Conservation (phyloP, 2,888 invertebrate genomes). For the Congeria kusceri region DNA sequence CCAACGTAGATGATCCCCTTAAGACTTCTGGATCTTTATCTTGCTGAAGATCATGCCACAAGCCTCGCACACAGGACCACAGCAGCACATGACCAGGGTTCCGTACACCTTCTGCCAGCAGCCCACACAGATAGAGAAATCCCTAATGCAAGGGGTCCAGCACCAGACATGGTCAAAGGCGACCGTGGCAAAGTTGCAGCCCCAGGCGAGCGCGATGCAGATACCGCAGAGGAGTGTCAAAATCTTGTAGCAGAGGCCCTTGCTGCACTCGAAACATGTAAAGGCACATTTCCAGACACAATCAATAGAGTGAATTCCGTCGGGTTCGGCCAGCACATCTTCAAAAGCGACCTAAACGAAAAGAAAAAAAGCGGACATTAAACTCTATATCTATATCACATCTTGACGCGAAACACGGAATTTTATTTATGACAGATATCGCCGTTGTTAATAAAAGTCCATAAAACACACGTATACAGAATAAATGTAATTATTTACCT, state of each 20-base stretch:
- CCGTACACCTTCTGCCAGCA: conserved; percentile 85
- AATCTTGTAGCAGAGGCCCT: conserved; percentile 90
- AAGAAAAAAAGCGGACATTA: neutral
- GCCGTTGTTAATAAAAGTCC: no score
- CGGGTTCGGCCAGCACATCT: conserved; percentile 77
- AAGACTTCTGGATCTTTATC: conserved; percentile 71
- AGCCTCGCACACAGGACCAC: conserved; percentile 89
- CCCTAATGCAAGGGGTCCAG: conserved; percentile 89
- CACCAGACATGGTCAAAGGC: conserved; percentile 90
- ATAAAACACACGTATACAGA: neutral
- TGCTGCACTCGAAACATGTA: conserved; percentile 88
- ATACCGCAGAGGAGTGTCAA: conserved; percentile 90
- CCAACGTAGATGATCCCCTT: neutral
- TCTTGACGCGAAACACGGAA: no score
- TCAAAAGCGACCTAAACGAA: conserved; percentile 55
- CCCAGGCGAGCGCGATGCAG: conserved; percentile 88
- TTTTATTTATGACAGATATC: no score
- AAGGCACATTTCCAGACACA: conserved; percentile 90
- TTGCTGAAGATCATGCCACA: conserved; percentile 74
- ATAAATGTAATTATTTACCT: conserved; percentile 8
- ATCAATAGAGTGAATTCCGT: conserved; percentile 86
- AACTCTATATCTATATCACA: no score
- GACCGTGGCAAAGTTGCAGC: conserved; percentile 86
- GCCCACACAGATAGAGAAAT: conserved; percentile 88
- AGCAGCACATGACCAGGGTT: conserved; percentile 86